phyloP scores from a whole-genome alignment of 2,888 invertebrate species.

The Lepidocyrtoides sp. region DNA sequence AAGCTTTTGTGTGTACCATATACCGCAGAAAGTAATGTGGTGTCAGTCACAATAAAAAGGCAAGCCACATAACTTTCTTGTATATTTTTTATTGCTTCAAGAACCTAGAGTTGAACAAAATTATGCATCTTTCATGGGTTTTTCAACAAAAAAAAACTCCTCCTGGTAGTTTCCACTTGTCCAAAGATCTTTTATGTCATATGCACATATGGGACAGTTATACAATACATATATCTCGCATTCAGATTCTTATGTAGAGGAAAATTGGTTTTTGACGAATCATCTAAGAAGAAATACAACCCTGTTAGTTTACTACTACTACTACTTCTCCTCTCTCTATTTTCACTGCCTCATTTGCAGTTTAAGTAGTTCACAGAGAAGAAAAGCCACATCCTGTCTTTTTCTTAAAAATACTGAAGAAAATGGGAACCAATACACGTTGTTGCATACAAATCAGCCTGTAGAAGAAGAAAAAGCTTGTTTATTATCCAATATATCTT shows the following conservation, averaged over 20 bases:
- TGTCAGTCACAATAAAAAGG: conserved; percentile 62
- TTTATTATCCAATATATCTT: conserved; percentile 26
- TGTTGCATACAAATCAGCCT: conserved; percentile 72
- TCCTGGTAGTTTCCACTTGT: neutral
- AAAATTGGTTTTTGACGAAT: conserved; percentile 7
- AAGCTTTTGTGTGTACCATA: conserved; percentile 19
- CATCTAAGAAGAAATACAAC: conserved; percentile 7
- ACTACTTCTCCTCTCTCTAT: neutral
- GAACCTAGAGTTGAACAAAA: neutral
- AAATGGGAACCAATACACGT: conserved; percentile 54
- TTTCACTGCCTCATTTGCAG: conserved; percentile 37
- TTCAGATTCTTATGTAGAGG: neutral
- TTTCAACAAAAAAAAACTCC: neutral
- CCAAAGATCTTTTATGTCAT: neutral
- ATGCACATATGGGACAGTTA: too few relatives aligned
- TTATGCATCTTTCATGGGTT: neutral
- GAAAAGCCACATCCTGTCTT: conserved; percentile 65
- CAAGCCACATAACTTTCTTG: conserved; percentile 20
- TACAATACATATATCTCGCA: too few relatives aligned
- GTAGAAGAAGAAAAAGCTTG: neutral
- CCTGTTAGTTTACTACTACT: neutral
- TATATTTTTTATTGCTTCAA: conserved; percentile 7
- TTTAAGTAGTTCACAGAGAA: conserved; percentile 53
- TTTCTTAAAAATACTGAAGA: conserved; percentile 44
- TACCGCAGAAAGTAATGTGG: conserved; percentile 60